These are phyloP conservation scores for Poecile atricapillus DNA, from an alignment of 2,113 vertebrate genomes.

Conservation along the genomic window DNA sequence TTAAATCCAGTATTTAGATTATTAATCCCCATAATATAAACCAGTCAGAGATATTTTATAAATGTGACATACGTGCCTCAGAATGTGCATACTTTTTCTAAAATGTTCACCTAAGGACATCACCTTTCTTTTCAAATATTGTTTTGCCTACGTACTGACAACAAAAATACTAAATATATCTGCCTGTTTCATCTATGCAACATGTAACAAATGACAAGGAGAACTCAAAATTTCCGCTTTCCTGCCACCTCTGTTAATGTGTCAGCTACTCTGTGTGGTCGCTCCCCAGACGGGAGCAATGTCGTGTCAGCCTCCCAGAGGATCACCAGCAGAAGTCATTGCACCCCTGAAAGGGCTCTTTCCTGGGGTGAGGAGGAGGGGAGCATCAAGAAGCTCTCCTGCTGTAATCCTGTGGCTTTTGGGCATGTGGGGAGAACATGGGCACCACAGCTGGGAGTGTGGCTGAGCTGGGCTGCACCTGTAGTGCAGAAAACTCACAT, in stretches of 20 bases:
- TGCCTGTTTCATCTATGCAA: neutral
- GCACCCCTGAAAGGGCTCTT: accelerated
- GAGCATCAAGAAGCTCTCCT: accelerated
- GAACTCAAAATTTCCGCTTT: neutral
- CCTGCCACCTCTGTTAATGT: neutral
- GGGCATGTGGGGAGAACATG: accelerated
- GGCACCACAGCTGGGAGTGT: accelerated
- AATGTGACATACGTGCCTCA: neutral
- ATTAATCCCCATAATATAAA: neutral
- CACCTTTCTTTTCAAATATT: neutral
- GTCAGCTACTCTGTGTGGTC: accelerated
- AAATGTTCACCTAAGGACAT: neutral
- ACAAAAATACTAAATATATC: neutral
- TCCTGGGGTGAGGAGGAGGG: neutral
- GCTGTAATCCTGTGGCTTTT: neutral
- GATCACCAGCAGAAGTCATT: neutral
- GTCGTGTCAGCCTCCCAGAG: neutral
- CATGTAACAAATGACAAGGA: neutral
- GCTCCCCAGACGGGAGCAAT: accelerated
- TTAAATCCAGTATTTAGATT: neutral
- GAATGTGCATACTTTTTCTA: neutral
- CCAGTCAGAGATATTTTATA: neutral
- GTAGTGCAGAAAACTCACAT: neutral
- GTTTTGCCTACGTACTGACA: neutral
- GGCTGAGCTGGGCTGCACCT: neutral